A percentile compares a stretch with the other conserved stretches of the same genome.
Evolutionary conservation across 2,113 vertebrate species (phyloP).

Genomic region (Sturnus vulgaris): DNA sequence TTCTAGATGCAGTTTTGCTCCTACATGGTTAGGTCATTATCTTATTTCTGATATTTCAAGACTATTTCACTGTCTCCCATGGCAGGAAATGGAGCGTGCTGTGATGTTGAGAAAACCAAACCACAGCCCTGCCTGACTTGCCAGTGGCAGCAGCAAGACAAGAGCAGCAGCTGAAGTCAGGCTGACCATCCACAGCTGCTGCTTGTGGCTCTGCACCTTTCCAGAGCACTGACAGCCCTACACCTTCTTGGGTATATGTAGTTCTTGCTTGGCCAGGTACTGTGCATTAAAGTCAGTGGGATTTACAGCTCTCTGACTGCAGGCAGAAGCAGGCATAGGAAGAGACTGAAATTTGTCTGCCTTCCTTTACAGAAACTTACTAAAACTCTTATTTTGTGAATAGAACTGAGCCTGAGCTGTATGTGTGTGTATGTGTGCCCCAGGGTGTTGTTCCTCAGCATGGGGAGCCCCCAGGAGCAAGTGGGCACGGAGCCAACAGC

Average conservation of each 20-base stretch:
- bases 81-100: not conserved
- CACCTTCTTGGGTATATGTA: rapidly evolving
- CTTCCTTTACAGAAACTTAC: not conserved
- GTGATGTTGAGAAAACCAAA: not conserved
- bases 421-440: not conserved
- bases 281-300: conserved; percentile 1
- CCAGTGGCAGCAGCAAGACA: not conserved
- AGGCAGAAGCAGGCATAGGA: not conserved
- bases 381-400: not conserved
- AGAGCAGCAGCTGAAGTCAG: not conserved
- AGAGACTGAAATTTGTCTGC: not conserved
- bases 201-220: rapidly evolving
- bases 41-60: not conserved
- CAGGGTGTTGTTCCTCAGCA: not conserved
- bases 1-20: not conserved
- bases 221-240: rapidly evolving
- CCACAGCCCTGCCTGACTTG: not conserved
- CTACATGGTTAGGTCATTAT: not conserved
- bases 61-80: not conserved
- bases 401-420: not conserved
- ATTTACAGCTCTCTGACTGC: conserved; percentile 3
- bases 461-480: not conserved
- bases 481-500: not conserved
- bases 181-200: not conserved
- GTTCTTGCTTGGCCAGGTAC: not conserved